Evolutionary conservation across 2,113 vertebrate species (phyloP).

Genomic region (Microcebus murinus): DNA sequence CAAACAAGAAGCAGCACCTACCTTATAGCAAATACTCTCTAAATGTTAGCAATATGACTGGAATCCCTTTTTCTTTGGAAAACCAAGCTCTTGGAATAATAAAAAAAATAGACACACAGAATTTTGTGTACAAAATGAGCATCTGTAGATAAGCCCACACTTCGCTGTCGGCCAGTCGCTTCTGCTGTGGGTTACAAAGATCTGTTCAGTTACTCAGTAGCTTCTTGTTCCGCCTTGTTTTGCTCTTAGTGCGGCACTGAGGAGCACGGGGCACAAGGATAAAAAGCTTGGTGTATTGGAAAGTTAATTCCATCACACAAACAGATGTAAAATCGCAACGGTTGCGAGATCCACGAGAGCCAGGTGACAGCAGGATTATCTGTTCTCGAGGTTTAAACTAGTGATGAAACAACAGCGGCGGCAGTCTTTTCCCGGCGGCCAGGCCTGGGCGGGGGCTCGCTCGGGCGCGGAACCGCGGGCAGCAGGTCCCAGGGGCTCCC

Average conservation of each 20-base stretch:
- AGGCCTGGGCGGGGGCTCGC: too few species aligned
- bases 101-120: neutral
- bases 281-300: neutral
- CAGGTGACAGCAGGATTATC: neutral
- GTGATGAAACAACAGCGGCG: neutral
- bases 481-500: too few species aligned
- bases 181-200: neutral
- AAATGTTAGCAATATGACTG: neutral
- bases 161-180: neutral
- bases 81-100: neutral
- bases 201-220: neutral
- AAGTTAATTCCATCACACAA: neutral
- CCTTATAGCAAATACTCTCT: neutral
- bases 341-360: neutral
- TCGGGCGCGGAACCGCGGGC: too few species aligned
- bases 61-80: neutral
- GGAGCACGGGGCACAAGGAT: neutral
- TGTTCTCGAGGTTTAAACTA: neutral
- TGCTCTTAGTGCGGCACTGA: neutral
- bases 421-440: too few species aligned
- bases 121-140: neutral
- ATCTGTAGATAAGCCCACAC: neutral
- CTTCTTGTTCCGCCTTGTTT: neutral
- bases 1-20: neutral
- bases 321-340: neutral